phyloP scores from a whole-genome alignment of 2,888 invertebrate species.

The Drosophila buzzatii region DNA sequence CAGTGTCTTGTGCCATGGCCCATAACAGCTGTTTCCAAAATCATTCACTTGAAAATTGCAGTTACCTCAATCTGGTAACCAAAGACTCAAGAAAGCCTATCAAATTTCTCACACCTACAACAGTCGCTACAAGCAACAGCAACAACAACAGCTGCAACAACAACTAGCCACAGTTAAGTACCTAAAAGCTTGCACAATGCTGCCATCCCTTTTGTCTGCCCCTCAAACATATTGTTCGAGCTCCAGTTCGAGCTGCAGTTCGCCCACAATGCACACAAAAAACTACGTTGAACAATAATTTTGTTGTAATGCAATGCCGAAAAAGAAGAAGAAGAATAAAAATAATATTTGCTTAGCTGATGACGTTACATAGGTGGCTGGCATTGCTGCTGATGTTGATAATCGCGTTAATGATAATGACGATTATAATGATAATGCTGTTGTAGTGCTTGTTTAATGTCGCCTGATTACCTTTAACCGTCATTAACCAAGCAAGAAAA shows the following conservation, averaged over 20 bases:
- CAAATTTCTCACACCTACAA: constrained; percentile 77
- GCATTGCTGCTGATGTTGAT: constrained; percentile 36
- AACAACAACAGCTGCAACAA: constrained; percentile 23
- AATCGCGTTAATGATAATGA: constrained; percentile 25
- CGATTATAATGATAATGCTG: constrained; percentile 35
- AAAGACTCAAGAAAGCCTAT: constrained; percentile 49
- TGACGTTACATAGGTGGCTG: constrained; percentile 57
- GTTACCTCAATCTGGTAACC: constrained; percentile 48
- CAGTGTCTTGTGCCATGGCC: constrained; percentile 4
- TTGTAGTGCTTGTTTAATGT: constrained; percentile 70
- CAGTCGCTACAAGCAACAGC: constrained; percentile 13
- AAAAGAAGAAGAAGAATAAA: constrained; percentile 29
- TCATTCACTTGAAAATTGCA: constrained; percentile 65
- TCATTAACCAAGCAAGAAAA: constrained; percentile 54
- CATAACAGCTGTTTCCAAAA: constrained; percentile 37
- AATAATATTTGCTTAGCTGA: constrained; percentile 67
- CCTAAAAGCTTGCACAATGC: constrained; percentile 74
- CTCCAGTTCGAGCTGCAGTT: constrained; percentile 29
- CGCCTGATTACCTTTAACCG: constrained; percentile 72
- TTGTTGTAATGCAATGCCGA: constrained; percentile 78
- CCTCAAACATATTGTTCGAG: background rate
- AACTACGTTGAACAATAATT: constrained; percentile 60
- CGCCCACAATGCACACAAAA: constrained; percentile 28
- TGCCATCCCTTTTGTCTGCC: background rate
- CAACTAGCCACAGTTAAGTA: constrained; percentile 49